Evolutionary conservation across 2,113 vertebrate genomes (phyloP).

Genomic region (Nannobrachium achirus): DNA sequence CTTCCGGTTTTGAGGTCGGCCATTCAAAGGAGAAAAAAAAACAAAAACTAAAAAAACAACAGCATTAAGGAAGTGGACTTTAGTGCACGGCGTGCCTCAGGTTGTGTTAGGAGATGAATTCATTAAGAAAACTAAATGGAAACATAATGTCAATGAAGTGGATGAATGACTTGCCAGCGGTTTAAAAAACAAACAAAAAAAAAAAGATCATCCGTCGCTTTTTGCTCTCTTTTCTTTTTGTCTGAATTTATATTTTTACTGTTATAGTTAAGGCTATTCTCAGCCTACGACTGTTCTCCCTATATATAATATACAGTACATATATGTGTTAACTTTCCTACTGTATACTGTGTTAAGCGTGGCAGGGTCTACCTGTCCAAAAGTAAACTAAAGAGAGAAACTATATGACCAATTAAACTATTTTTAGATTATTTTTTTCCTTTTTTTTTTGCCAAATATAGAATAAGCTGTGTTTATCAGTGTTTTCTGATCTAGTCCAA

Average conservation of each 20-base stretch:
- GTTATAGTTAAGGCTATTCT: slow-evolving; percentile 19
- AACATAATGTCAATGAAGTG: slow-evolving; percentile 27
- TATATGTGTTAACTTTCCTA: slow-evolving; percentile 50
- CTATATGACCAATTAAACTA: slow-evolving; percentile 81
- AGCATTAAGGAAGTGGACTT: slow-evolving; percentile 50
- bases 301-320: slow-evolving; percentile 40
- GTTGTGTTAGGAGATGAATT: slow-evolving; percentile 38
- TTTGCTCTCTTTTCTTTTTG: slow-evolving; percentile 32
- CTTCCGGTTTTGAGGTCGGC: slow-evolving; percentile 52
- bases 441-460: slow-evolving; percentile 90
- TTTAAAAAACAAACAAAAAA: slow-evolving; percentile 2
- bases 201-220: slow-evolving; percentile 4
- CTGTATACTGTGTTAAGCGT: slow-evolving; percentile 60
- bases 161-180: slow-evolving; percentile 2
- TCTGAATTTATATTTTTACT: slow-evolving; percentile 27
- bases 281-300: background rate
- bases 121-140: slow-evolving; percentile 32
- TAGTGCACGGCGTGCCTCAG: slow-evolving; percentile 54
- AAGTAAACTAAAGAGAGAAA: slow-evolving; percentile 23
- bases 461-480: slow-evolving; percentile 58
- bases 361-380: slow-evolving; percentile 31
- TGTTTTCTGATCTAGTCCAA: slow-evolving; percentile 35
- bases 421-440: slow-evolving; percentile 85
- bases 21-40: slow-evolving; percentile 59
- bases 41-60: slow-evolving; percentile 6